Conservation (phyloP, 2,113 vertebrate species). For the Pantherophis guttatus region DNA sequence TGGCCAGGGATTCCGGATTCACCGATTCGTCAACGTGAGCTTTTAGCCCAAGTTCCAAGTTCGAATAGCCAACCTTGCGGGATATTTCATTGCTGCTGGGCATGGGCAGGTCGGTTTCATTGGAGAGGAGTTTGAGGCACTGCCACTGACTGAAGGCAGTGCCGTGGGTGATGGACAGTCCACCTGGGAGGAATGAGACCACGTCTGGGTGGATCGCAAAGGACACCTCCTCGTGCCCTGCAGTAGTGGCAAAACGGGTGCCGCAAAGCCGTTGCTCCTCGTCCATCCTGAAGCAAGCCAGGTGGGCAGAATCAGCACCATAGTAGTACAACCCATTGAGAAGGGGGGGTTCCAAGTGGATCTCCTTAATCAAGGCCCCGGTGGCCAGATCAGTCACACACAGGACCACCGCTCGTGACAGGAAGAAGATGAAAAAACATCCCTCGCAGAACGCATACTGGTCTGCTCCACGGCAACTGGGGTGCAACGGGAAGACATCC, state of each 20-base stretch:
- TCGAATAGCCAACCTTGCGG: background rate
- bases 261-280: background rate
- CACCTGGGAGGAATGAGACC: constrained; percentile 1
- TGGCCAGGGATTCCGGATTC: background rate
- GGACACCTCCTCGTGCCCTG: background rate
- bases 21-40: background rate
- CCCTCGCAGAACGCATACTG: background rate
- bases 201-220: background rate
- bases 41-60: background rate
- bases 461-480: constrained; percentile 12
- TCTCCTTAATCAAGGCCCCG: background rate
- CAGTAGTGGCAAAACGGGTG: background rate
- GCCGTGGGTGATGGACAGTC: background rate
- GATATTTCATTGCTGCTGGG: constrained; percentile 17
- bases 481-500: background rate
- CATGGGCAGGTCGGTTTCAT: background rate
- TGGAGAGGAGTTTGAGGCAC: constrained; percentile 16
- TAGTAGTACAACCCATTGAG: background rate
- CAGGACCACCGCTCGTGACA: background rate
- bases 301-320: background rate
- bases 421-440: constrained; percentile 11
- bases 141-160: constrained; percentile 3
- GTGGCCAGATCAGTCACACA: background rate
- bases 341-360: background rate
- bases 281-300: background rate